These are phyloP conservation scores for Oenanthe oenanthe DNA, from an alignment of 2,113 vertebrate species.

Conservation along the genomic window DNA sequence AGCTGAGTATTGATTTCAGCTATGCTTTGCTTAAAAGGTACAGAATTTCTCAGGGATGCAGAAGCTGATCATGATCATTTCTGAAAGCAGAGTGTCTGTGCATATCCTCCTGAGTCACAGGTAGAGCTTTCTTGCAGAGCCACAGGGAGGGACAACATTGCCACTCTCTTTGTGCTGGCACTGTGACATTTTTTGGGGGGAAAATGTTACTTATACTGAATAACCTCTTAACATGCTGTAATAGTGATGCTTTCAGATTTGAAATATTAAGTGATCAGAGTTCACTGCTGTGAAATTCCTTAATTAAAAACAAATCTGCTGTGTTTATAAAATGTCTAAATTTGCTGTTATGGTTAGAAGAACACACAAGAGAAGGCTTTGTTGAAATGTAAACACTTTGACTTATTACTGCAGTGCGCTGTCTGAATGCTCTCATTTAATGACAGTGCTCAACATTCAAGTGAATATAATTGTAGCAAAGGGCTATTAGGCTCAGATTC, in stretches of 20 bases:
- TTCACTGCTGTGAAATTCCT: constrained; percentile 50
- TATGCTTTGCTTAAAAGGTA: constrained; percentile 27
- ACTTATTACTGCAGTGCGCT: constrained; percentile 31
- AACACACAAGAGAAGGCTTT: constrained; percentile 46
- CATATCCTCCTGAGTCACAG: not conserved
- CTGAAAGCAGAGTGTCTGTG: not conserved
- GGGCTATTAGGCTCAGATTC: constrained; percentile 14
- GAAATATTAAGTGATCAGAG: constrained; percentile 47
- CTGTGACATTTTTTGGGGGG: not conserved
- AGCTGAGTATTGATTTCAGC: constrained; percentile 24
- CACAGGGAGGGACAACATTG: rapidly evolving
- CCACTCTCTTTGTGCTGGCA: not conserved
- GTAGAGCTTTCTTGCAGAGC: not conserved
- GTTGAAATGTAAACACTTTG: constrained; percentile 61
- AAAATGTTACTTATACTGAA: not conserved
- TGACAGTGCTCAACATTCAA: constrained; percentile 12
- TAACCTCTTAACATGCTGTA: not conserved
- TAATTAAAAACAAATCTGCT: constrained; percentile 62
- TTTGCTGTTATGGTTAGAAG: constrained; percentile 46
- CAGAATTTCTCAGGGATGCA: not conserved
- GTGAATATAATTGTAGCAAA: constrained; percentile 19
- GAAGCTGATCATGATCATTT: not conserved
- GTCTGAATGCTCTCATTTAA: constrained; percentile 37
- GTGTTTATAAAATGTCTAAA: constrained; percentile 60
- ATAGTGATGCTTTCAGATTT: not conserved